A percentile compares a stretch with the other conserved stretches of the same genome.
Evolutionary conservation across 2,113 vertebrate genomes (phyloP).

Genomic region (Apteryx owenii): DNA sequence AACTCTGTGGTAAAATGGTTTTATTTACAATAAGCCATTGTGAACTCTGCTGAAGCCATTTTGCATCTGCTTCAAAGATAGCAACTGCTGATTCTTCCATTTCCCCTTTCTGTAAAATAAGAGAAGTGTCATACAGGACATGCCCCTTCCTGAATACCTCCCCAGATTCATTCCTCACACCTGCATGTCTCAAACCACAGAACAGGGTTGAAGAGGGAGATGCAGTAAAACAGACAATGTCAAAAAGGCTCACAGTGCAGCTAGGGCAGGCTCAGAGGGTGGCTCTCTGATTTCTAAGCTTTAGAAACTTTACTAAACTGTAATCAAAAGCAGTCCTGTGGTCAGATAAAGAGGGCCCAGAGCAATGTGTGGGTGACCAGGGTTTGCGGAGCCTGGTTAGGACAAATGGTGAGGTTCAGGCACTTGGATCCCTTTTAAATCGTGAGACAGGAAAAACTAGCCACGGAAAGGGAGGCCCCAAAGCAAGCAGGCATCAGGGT

Average conservation of each 20-base stretch:
- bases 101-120: background rate
- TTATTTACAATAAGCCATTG: background rate
- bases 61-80: background rate
- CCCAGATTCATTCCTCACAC: background rate
- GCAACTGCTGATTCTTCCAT: background rate
- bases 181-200: background rate
- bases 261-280: rapidly evolving
- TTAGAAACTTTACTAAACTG: background rate
- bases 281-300: background rate
- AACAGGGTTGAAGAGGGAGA: background rate
- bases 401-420: background rate
- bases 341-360: background rate
- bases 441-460: background rate
- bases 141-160: background rate
- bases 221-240: background rate
- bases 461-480: background rate
- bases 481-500: background rate
- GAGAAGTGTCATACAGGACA: background rate
- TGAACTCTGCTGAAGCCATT: background rate
- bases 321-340: background rate
- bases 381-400: background rate
- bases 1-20: background rate
- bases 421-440: background rate
- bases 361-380: background rate
- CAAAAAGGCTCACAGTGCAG: background rate